Percentiles rank a stretch among this genome's conserved stretches.
phyloP scores from a whole-genome alignment of 35 echinoderm and acorn worm species.

The Hemicentrotus pulcherrimus region DNA sequence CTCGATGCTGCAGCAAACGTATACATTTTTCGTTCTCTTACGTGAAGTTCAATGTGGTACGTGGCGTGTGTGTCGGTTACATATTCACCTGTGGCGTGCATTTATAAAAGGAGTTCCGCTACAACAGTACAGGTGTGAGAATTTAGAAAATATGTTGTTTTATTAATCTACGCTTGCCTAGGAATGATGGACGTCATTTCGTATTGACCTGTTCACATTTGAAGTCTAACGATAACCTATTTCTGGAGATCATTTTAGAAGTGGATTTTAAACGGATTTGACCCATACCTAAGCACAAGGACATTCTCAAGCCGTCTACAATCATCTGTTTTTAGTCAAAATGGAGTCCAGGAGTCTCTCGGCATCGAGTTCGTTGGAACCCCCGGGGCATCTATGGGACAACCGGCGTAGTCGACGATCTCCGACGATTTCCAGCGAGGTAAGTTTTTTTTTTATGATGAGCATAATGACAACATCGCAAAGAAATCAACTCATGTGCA shows the following conservation, averaged over 20 bases:
- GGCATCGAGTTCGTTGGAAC: slow-evolving; percentile 2
- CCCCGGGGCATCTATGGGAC: slow-evolving; percentile 34
- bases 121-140: neutral
- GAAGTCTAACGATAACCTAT: neutral
- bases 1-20: neutral
- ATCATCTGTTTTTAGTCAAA: neutral
- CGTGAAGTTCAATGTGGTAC: neutral
- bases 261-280: neutral
- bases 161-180: neutral
- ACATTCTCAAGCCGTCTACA: neutral
- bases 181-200: neutral
- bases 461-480: neutral
- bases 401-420: slow-evolving; percentile 26
- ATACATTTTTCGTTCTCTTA: neutral
- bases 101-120: neutral
- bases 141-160: neutral
- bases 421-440: slow-evolving; percentile 18
- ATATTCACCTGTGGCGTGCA: neutral
- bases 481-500: too few species aligned
- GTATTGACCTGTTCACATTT: neutral
- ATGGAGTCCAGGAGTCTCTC: neutral
- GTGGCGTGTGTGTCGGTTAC: neutral
- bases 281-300: neutral
- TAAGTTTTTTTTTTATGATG: neutral
- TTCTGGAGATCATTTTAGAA: neutral